These are phyloP conservation scores for Gasteruption jaculator DNA, from an alignment of 2,888 invertebrate genomes.

Conservation along the genomic window DNA sequence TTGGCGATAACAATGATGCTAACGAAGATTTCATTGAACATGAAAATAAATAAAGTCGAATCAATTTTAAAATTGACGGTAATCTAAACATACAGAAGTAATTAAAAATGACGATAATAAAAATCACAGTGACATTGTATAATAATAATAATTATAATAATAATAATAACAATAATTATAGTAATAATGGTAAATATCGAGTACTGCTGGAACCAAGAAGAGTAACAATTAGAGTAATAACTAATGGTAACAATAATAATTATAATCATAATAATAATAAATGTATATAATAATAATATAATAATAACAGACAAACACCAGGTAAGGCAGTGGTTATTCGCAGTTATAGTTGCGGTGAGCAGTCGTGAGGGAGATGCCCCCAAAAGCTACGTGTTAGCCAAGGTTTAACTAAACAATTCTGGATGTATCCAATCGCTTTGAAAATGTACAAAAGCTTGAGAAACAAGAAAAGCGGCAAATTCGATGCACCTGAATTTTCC, in stretches of 20 bases:
- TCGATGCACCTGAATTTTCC: no score
- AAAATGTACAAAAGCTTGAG: no score
- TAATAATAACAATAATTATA: conserved; percentile 4
- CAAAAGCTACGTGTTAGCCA: conserved; percentile 53
- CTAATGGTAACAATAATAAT: conserved; percentile 9
- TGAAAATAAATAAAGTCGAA: no score
- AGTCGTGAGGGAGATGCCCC: conserved; percentile 51
- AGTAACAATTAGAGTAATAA: conserved; percentile 9
- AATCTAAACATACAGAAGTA: no score
- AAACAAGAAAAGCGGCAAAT: no score
- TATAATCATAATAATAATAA: conserved; percentile 18
- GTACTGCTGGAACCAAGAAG: conserved; percentile 10
- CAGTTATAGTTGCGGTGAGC: conserved; percentile 53
- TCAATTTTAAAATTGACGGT: no score
- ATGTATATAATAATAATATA: conserved; percentile 39
- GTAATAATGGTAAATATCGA: conserved; percentile 7
- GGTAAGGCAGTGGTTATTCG: conserved; percentile 52
- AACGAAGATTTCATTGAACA: neutral
- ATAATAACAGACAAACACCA: conserved; percentile 51
- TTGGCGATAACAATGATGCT: no score
- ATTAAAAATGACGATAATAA: conserved; percentile 16
- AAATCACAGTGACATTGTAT: conserved; percentile 15
- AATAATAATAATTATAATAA: conserved; percentile 10
- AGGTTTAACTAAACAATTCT: no score
- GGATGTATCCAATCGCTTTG: neutral